Evolutionary conservation across 2,888 invertebrate genomes (phyloP).

Genomic region (Xestia rhomboidea): DNA sequence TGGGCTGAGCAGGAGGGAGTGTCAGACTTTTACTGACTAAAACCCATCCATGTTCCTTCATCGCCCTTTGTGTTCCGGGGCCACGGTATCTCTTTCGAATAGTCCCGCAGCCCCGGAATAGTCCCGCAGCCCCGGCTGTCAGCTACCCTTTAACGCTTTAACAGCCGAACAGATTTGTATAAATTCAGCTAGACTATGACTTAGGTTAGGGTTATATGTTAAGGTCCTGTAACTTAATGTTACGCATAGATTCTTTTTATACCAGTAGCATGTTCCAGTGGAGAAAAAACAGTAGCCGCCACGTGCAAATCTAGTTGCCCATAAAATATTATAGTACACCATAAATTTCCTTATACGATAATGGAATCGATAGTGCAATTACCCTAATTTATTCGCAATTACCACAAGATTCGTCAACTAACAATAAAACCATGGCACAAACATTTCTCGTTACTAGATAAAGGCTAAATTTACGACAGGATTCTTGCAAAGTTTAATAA

Average conservation of each 20-base stretch:
- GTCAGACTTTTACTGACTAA: no score
- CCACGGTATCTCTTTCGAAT: no score
- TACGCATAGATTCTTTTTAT: neutral
- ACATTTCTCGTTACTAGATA: slow-evolving; percentile 58
- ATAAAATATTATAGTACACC: neutral
- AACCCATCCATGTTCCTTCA: no score
- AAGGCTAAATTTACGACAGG: slow-evolving; percentile 58
- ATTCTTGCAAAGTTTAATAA: slow-evolving; percentile 64
- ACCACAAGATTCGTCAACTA: slow-evolving; percentile 19
- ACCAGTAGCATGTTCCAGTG: neutral
- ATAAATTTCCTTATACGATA: neutral
- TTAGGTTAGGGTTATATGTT: neutral
- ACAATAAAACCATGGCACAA: slow-evolving; percentile 35
- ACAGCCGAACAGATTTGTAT: neutral
- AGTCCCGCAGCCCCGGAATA: no score
- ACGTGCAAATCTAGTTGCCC: neutral
- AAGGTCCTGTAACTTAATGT: neutral
- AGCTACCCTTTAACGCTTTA: neutral
- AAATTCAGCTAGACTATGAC: neutral
- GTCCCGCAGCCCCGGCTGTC: no score
- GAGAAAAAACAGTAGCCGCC: neutral
- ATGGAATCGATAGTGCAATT: neutral
- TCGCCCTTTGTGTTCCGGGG: no score
- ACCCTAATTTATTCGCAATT: neutral
- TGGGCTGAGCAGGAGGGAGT: no score